These are phyloP conservation scores for Pardalotus punctatus DNA, from an alignment of 2,113 vertebrate species.

Conservation along the genomic window DNA sequence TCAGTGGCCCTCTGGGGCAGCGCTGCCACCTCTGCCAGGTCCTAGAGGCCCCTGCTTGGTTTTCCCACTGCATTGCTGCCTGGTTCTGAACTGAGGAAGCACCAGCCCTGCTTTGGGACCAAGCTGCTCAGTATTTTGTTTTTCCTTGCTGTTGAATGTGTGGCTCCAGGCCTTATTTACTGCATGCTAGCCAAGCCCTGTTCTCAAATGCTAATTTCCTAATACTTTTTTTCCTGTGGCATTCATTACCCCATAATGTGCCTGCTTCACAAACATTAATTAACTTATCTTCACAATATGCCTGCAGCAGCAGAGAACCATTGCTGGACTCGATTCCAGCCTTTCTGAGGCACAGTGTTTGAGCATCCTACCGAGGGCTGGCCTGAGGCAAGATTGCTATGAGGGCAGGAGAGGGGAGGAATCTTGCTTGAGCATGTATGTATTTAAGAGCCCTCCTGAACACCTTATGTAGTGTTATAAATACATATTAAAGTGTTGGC, in stretches of 20 bases:
- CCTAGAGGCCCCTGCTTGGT: neutral
- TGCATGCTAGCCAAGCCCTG: neutral
- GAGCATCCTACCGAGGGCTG: rapidly evolving
- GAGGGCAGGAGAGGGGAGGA: neutral
- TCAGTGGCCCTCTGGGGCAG: rapidly evolving
- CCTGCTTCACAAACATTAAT: neutral
- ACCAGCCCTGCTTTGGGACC: neutral
- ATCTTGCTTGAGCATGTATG: rapidly evolving
- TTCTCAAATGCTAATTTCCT: neutral
- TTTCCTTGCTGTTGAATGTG: rapidly evolving
- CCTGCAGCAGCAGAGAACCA: neutral
- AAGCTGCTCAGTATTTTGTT: neutral
- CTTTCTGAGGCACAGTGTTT: neutral
- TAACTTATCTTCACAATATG: neutral
- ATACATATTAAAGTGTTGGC: too few species aligned
- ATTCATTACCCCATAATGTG: neutral
- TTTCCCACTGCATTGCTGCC: neutral
- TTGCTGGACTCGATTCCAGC: rapidly evolving
- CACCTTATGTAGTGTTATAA: too few species aligned
- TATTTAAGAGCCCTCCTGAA: neutral
- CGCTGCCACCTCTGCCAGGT: rapidly evolving
- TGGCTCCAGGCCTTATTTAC: neutral
- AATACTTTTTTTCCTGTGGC: neutral
- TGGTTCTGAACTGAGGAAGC: neutral
- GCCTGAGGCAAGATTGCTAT: rapidly evolving